Evolutionary conservation across 2,797 vertebrate species (phyloP), one percentile per base, ranked within the genome.

Genomic region (Oreochromis mossambicus): DNA sequence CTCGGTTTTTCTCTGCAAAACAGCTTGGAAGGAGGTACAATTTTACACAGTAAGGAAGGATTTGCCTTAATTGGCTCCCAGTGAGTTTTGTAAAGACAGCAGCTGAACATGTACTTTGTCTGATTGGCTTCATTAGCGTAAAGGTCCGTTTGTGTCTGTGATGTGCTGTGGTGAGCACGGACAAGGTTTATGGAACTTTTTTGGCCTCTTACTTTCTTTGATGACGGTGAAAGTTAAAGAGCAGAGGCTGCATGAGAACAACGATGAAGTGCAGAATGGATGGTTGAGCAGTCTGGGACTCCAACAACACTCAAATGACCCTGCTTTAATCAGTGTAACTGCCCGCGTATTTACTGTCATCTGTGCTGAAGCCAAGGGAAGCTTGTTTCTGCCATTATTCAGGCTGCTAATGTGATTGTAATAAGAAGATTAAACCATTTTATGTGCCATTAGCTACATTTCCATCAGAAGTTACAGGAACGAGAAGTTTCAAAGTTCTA

Each of bases 71-170:
- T 93, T 93, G 92, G 89, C 93, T 93, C 86, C 83, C 80, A 55
- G 85, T 85, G 91, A 91, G 87, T 92, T 89, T 75, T 89, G 87
- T 83, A 70, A 87, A 89, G 87, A 91, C 78, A 83, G 83, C 77
- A 84, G 86, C 87, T 85, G 87, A 93, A 92, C 88, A 88, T 92
- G 92, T 92, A 91, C 90, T 93, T 90, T 78, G 84, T 91, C 85
- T 78, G 70, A 86, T 88, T 77, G 87, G 76, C 85, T 87, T 90
- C 89, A 93, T 93, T 92, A 94, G 82, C 66, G 80, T 92, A 86
- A 90, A 92, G 88, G 87, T 88, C 87, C 85, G 89, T 87, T 93
- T 94, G 91, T 89, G 92, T 83, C 90, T 77, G 83, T 80, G 85
- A 84, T 91, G 82, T 91, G 91, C 91, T 90, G 87, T 90, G 90